Evolutionary conservation across 2,888 invertebrate species (phyloP).

Genomic region (Mechanitis mazaeus): DNA sequence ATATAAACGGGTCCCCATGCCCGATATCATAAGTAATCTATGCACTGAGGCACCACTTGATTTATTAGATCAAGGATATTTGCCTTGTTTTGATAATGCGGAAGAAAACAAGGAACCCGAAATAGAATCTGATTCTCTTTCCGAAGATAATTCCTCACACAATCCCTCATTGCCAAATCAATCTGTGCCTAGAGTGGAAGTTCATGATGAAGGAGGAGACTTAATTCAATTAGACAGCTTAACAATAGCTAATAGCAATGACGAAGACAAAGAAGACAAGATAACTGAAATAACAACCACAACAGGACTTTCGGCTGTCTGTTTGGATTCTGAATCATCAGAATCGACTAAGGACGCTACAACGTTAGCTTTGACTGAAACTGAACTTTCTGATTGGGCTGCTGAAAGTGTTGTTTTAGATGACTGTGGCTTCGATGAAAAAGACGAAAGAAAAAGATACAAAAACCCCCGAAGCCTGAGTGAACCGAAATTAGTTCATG

Average conservation of each 20-base stretch:
- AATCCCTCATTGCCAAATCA: slow-evolving; percentile 60
- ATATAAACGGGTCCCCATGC: slow-evolving; percentile 73
- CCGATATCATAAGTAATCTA: slow-evolving; percentile 76
- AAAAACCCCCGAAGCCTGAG: slow-evolving; percentile 57
- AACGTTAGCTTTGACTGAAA: slow-evolving; percentile 86
- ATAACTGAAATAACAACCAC: slow-evolving; percentile 49
- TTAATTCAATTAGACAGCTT: slow-evolving; percentile 79
- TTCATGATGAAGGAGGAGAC: slow-evolving; percentile 83
- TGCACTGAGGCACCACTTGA: slow-evolving; percentile 60
- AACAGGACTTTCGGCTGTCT: slow-evolving; percentile 62
- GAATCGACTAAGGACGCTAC: slow-evolving; percentile 84
- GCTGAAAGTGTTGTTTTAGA: slow-evolving; percentile 87
- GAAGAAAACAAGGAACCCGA: slow-evolving; percentile 53
- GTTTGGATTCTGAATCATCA: slow-evolving; percentile 72
- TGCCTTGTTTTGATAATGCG: slow-evolving; percentile 51
- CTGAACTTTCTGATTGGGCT: slow-evolving; percentile 93
- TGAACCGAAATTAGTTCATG: slow-evolving; percentile 57
- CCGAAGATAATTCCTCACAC: slow-evolving; percentile 58
- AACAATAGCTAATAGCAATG: slow-evolving; percentile 61
- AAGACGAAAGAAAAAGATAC: slow-evolving; percentile 49
- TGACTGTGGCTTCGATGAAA: slow-evolving; percentile 77
- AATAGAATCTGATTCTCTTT: slow-evolving; percentile 76
- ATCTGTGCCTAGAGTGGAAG: slow-evolving; percentile 82
- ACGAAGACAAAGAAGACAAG: slow-evolving; percentile 49
- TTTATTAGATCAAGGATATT: slow-evolving; percentile 55